These are phyloP conservation scores for Sciurus niger DNA, from an alignment of 2,113 vertebrate genomes.

Conservation along the genomic window DNA sequence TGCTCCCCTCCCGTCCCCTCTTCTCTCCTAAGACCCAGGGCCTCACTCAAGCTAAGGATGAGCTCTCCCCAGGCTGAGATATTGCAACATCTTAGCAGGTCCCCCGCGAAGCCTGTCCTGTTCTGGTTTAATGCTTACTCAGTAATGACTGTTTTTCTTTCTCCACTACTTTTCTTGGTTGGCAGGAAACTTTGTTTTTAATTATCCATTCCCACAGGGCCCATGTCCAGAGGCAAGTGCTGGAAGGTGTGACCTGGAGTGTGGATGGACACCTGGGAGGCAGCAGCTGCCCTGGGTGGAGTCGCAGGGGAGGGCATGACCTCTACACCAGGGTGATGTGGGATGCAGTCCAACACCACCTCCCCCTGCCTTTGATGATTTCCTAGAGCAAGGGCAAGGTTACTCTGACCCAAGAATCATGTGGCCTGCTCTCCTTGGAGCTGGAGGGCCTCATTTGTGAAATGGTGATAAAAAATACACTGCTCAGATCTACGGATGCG, in stretches of 20 bases:
- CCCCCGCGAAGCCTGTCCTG: fast-evolving
- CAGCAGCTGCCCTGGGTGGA: no score
- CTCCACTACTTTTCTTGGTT: neutral
- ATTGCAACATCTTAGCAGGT: neutral
- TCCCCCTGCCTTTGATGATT: neutral
- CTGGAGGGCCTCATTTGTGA: neutral
- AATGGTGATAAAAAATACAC: neutral
- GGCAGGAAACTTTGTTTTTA: neutral
- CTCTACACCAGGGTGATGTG: no score
- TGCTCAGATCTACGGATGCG: no score
- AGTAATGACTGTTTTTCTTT: neutral
- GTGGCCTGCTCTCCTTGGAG: neutral
- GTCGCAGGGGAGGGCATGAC: neutral
- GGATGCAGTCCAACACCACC: neutral
- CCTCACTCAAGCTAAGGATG: neutral
- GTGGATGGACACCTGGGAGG: neutral
- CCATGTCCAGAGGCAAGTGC: neutral
- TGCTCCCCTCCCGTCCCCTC: neutral
- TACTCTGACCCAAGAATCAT: no score
- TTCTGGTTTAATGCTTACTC: neutral
- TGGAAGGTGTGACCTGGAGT: neutral
- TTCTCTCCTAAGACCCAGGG: neutral
- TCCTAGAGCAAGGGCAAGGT: neutral
- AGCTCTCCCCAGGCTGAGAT: neutral
- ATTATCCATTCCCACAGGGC: neutral